Percentiles rank a stretch among this genome's conserved stretches.
Conservation (phyloP, 2,888 invertebrate species). For the Drosophila yooni region DNA sequence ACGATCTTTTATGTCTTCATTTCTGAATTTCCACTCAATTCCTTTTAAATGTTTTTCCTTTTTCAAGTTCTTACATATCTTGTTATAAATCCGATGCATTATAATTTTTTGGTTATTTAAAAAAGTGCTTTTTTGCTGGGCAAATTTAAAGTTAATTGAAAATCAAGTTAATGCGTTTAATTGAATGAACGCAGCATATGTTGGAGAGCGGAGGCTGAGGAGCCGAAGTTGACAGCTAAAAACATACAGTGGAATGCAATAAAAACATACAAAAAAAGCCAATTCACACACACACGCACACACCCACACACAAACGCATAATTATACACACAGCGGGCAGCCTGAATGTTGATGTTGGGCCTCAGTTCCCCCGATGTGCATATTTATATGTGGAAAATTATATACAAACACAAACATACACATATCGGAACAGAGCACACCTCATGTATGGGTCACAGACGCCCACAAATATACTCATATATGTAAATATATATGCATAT, state of each 20-base stretch:
- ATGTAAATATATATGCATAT: constrained; percentile 1
- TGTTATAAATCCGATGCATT: constrained; percentile 10
- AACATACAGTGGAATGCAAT: constrained; percentile 69
- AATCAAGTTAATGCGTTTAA: constrained; percentile 81
- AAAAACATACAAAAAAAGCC: constrained; percentile 62
- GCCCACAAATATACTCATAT: constrained; percentile 22
- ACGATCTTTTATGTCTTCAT: fast-evolving
- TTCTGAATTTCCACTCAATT: background rate
- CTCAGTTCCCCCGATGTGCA: constrained; percentile 63
- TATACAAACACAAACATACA: constrained; percentile 68
- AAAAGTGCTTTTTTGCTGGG: constrained; percentile 16
- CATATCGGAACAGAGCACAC: constrained; percentile 11
- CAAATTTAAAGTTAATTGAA: constrained; percentile 79
- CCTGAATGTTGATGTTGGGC: constrained; percentile 19
- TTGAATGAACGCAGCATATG: constrained; percentile 73
- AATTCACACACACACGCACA: constrained; percentile 22
- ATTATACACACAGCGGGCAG: constrained; percentile 67
- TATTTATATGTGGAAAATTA: constrained; percentile 79
- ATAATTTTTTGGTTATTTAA: constrained; percentile 34
- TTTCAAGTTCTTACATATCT: background rate
- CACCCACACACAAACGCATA: constrained; percentile 51
- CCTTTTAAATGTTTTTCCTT: background rate
- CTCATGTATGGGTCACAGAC: constrained; percentile 11
- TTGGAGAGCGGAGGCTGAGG: background rate
- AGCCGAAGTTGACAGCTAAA: constrained; percentile 56